Conservation (phyloP, 2,113 vertebrate genomes). For the Cebidichthys violaceus region DNA sequence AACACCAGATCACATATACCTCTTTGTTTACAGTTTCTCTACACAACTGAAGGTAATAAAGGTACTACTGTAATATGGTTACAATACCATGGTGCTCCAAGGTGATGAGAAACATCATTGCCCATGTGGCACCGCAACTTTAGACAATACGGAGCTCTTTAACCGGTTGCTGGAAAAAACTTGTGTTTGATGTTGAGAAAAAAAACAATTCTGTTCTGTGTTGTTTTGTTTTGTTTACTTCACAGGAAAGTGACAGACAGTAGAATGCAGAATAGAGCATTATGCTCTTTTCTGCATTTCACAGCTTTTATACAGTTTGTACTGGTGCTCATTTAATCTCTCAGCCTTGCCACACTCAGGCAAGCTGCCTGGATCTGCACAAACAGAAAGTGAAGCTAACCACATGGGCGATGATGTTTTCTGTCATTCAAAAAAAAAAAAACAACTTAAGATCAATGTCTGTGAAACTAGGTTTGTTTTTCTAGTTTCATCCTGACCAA, state of each 20-base stretch:
- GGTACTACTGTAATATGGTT: conserved; percentile 98
- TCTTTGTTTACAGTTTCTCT: conserved; percentile 99
- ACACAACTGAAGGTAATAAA: conserved; percentile 91
- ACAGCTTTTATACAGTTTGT: conserved; percentile 81
- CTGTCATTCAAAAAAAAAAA: conserved; percentile 77
- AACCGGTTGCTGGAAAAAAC: conserved; percentile 67
- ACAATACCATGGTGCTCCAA: conserved; percentile 96
- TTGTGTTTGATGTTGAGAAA: conserved; percentile 39
- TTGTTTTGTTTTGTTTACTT: conserved; percentile 43
- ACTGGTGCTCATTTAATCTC: conserved; percentile 88
- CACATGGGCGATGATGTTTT: conserved; percentile 86
- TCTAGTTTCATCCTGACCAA: conserved; percentile 84
- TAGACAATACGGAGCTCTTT: conserved; percentile 67
- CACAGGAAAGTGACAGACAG: conserved; percentile 36
- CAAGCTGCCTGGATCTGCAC: conserved; percentile 79
- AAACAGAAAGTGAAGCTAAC: conserved; percentile 81
- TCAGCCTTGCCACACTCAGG: conserved; percentile 81
- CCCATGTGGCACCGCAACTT: conserved; percentile 88
- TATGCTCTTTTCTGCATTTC: conserved; percentile 75
- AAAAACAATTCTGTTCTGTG: conserved; percentile 29
- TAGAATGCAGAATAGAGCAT: conserved; percentile 62
- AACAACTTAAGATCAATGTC: conserved; percentile 82
- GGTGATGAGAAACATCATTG: conserved; percentile 91
- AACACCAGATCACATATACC: conserved; percentile 93
- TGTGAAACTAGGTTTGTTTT: conserved; percentile 82